Evolutionary conservation across 2,888 invertebrate species (phyloP).

Genomic region (Boloria selene): DNA sequence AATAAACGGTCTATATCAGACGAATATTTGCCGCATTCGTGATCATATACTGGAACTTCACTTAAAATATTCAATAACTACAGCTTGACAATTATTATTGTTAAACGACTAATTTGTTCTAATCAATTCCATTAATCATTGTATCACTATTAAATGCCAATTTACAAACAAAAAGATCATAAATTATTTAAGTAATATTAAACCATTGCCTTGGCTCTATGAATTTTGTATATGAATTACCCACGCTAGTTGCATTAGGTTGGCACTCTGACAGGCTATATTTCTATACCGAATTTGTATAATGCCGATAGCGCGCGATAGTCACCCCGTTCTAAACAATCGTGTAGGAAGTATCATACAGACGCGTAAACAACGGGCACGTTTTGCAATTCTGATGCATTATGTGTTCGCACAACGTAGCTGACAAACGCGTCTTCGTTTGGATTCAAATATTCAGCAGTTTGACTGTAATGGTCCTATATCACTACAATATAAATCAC

Average conservation of each 20-base stretch:
- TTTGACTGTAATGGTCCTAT: not conserved
- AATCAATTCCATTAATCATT: conserved; percentile 7
- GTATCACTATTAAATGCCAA: not conserved
- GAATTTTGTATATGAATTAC: conserved; percentile 22
- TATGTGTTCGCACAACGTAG: conserved; percentile 27
- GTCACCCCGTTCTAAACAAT: conserved; percentile 42
- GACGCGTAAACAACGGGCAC: conserved; percentile 51
- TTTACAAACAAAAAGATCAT: conserved; percentile 7
- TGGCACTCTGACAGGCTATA: conserved; percentile 21
- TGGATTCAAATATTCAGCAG: conserved; percentile 27
- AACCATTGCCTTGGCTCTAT: conserved; percentile 11
- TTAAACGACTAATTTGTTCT: not conserved
- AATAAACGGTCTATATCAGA: conserved; percentile 24
- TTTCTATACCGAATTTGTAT: conserved; percentile 34
- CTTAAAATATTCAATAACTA: conserved; percentile 30
- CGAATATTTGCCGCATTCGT: conserved; percentile 22
- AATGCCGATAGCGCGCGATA: conserved; percentile 32
- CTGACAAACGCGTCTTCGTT: conserved; percentile 43
- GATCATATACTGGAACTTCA: conserved; percentile 17
- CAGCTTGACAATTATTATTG: conserved; percentile 1
- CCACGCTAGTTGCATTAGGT: conserved; percentile 18
- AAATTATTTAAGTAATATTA: conserved; percentile 12
- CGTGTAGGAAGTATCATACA: conserved; percentile 48
- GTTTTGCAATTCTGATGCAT: conserved; percentile 65
- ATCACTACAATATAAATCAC: not conserved